Percentiles rank a stretch among this genome's conserved stretches.
These are phyloP conservation scores for Zosterops pallidus DNA, from an alignment of 2,113 vertebrate genomes.

Conservation along the genomic window DNA sequence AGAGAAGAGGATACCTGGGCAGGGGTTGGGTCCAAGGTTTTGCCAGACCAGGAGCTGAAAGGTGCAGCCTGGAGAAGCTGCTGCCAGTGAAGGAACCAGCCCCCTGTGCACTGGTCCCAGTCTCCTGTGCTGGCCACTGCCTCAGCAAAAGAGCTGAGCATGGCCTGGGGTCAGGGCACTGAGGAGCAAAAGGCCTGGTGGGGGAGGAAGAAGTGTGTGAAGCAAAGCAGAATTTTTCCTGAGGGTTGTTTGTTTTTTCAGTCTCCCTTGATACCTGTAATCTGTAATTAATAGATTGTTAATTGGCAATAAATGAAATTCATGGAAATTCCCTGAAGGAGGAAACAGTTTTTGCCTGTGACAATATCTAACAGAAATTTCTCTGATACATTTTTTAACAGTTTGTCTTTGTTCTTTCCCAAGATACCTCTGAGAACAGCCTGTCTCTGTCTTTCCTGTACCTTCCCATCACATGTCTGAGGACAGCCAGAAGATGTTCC, in stretches of 20 bases:
- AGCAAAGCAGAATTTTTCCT: neutral
- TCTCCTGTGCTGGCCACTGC: rapidly evolving
- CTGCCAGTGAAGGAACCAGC: neutral
- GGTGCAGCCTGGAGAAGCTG: neutral
- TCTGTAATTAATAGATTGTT: neutral
- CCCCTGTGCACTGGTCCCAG: neutral
- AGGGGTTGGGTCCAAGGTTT: neutral
- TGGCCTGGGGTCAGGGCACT: neutral
- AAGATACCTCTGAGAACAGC: neutral
- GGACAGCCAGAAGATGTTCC: neutral
- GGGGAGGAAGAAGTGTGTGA: neutral
- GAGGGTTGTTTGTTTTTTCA: rapidly evolving
- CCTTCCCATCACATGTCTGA: neutral
- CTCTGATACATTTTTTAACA: neutral
- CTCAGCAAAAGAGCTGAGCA: neutral
- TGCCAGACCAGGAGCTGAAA: neutral
- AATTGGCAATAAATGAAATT: neutral
- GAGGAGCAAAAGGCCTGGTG: neutral
- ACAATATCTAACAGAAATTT: neutral
- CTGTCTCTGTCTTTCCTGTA: neutral
- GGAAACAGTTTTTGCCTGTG: neutral
- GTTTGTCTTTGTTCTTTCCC: neutral
- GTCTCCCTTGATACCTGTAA: neutral
- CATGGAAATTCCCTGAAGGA: neutral
- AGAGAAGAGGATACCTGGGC: neutral